Conservation (phyloP, 2,888 invertebrate genomes). For the Kryphioiulus occultus region DNA sequence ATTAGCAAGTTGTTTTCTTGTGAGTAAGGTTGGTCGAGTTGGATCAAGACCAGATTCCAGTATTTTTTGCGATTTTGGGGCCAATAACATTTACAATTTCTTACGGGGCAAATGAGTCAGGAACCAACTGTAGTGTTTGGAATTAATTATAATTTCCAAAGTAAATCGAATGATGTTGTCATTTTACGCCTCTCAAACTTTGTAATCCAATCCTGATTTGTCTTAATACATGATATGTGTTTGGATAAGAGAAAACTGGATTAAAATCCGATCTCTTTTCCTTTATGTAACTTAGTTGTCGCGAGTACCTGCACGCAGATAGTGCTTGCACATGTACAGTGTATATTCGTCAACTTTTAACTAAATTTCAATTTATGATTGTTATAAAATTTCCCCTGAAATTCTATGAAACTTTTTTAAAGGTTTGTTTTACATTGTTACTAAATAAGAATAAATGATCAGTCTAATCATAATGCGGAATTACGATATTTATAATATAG, state of each 20-base stretch:
- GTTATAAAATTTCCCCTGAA: too few relatives aligned
- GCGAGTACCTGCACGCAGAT: too few relatives aligned
- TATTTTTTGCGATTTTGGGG: background rate
- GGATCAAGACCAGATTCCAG: slow-evolving; percentile 17
- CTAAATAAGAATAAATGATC: too few relatives aligned
- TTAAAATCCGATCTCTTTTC: background rate
- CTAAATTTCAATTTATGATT: too few relatives aligned
- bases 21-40: background rate
- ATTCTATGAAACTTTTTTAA: too few relatives aligned
- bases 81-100: background rate
- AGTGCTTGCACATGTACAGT: too few relatives aligned
- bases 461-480: too few relatives aligned
- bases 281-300: background rate
- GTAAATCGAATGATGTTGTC: background rate
- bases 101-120: background rate
- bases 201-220: background rate
- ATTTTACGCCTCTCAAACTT: background rate
- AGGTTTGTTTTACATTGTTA: too few relatives aligned
- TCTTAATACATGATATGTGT: background rate
- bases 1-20: background rate
- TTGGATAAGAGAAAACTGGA: background rate
- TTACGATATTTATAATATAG: too few relatives aligned
- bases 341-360: too few relatives aligned
- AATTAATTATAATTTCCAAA: background rate
- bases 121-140: background rate